Evolutionary conservation across 2,888 invertebrate species (phyloP).

Genomic region (Blastobasis adustella): DNA sequence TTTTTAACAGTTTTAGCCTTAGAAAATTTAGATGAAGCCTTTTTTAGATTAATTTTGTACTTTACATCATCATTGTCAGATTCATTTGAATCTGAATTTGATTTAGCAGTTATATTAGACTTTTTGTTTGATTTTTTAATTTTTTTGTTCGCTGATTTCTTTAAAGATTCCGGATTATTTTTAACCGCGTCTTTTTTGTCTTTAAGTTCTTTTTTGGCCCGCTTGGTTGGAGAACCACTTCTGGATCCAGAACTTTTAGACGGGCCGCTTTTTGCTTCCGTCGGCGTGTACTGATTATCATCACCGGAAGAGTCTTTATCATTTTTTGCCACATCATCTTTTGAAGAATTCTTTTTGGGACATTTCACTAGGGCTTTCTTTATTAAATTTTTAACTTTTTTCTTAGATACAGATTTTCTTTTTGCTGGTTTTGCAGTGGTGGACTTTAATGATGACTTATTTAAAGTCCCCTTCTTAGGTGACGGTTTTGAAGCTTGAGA

Average conservation of each 20-base stretch:
- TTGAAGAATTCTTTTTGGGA: slow-evolving; percentile 39
- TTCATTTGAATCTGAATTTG: slow-evolving; percentile 24
- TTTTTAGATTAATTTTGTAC: slow-evolving; percentile 62
- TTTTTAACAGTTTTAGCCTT: slow-evolving; percentile 51
- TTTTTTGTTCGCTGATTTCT: slow-evolving; percentile 40
- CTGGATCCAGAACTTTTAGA: slow-evolving; percentile 35
- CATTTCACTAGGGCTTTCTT: slow-evolving; percentile 43
- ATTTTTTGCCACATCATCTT: slow-evolving; percentile 39
- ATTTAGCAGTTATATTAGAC: slow-evolving; percentile 28
- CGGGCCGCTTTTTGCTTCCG: slow-evolving; percentile 35
- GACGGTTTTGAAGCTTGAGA: slow-evolving; percentile 63
- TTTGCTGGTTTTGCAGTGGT: slow-evolving; percentile 39
- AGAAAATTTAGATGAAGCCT: slow-evolving; percentile 33
- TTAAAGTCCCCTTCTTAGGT: slow-evolving; percentile 60
- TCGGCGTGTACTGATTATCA: slow-evolving; percentile 34
- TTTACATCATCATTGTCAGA: slow-evolving; percentile 44
- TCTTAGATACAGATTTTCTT: slow-evolving; percentile 44
- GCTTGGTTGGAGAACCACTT: slow-evolving; percentile 48
- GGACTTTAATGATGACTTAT: slow-evolving; percentile 50
- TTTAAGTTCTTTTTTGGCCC: slow-evolving; percentile 48
- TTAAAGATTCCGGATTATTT: slow-evolving; percentile 25
- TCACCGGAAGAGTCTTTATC: slow-evolving; percentile 31
- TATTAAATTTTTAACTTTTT: slow-evolving; percentile 48
- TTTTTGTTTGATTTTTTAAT: slow-evolving; percentile 29
- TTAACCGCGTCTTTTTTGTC: slow-evolving; percentile 56